phyloP scores from a whole-genome alignment of 2,797 vertebrate genomes.

The Nasua narica region DNA sequence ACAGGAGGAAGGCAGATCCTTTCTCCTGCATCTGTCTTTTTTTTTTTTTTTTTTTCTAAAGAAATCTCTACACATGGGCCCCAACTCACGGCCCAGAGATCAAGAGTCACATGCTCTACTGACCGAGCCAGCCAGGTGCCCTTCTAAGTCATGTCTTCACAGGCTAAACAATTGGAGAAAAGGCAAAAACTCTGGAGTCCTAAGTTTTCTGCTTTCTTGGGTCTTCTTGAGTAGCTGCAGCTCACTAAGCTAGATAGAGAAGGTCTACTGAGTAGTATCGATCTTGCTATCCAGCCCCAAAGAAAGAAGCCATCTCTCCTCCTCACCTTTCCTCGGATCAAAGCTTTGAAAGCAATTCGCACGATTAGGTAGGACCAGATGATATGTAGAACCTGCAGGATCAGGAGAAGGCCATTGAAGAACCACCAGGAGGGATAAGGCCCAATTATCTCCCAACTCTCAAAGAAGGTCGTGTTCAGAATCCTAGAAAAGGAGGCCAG shows the following conservation, averaged over 20 bases:
- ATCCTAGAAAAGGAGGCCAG: slow-evolving; percentile 86
- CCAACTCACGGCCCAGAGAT: neutral
- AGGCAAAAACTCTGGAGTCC: neutral
- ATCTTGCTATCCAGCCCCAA: neutral
- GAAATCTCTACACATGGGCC: neutral
- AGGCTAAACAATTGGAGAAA: neutral
- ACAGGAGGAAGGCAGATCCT: slow-evolving; percentile 8
- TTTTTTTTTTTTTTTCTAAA: neutral
- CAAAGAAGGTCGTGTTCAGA: slow-evolving; percentile 95
- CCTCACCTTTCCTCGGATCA: slow-evolving; percentile 94
- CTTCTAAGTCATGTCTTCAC: neutral
- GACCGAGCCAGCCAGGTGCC: neutral
- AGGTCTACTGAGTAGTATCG: neutral
- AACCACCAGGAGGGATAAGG: slow-evolving; percentile 98
- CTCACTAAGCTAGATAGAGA: neutral
- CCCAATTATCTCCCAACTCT: slow-evolving; percentile 96
- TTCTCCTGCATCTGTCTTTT: neutral
- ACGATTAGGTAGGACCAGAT: slow-evolving; percentile 97
- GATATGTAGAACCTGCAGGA: slow-evolving; percentile 92
- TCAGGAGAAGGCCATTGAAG: slow-evolving; percentile 92
- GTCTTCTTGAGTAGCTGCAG: neutral
- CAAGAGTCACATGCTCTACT: neutral
- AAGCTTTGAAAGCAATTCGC: slow-evolving; percentile 92
- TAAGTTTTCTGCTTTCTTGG: neutral
- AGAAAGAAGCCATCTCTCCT: neutral